Conservation (phyloP, 2,888 invertebrate genomes). For the Diploptera punctata region DNA sequence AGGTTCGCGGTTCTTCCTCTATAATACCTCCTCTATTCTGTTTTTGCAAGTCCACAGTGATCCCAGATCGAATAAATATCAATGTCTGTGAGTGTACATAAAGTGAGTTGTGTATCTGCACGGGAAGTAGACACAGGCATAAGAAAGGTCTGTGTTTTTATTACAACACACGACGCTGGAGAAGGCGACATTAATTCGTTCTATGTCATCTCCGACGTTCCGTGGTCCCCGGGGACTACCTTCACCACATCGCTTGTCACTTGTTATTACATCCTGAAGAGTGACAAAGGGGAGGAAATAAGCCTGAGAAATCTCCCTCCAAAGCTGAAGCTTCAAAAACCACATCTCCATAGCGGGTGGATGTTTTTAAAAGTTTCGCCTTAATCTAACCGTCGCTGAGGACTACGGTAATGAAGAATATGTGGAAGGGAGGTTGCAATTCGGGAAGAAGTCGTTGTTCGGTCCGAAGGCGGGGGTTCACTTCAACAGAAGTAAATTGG, state of each 20-base stretch:
- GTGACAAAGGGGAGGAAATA: slow-evolving; percentile 19
- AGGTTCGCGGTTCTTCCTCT: too few species aligned
- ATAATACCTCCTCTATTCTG: too few species aligned
- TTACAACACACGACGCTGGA: too few species aligned
- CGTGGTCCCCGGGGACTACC: slow-evolving; percentile 22
- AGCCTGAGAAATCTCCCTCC: slow-evolving; percentile 19
- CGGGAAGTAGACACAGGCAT: too few species aligned
- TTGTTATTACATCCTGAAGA: slow-evolving; percentile 35
- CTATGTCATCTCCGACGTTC: not conserved
- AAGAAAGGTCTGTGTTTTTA: too few species aligned
- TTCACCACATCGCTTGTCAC: slow-evolving; percentile 25
- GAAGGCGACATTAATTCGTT: not conserved
- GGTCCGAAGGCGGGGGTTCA: slow-evolving; percentile 18
- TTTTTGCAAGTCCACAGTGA: too few species aligned
- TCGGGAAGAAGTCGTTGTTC: slow-evolving; percentile 24
- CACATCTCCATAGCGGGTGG: not conserved
- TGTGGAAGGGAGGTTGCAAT: not conserved
- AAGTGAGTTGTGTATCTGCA: too few species aligned
- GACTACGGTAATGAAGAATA: slow-evolving; percentile 30
- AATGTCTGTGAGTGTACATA: too few species aligned
- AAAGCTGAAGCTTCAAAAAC: slow-evolving; percentile 1
- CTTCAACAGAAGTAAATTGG: slow-evolving; percentile 29
- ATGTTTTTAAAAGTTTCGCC: slow-evolving; percentile 7
- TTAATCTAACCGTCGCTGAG: not conserved
- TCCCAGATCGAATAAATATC: too few species aligned